These are phyloP conservation scores for Agrochola lychnidis DNA, from an alignment of 2,888 invertebrate genomes.

Conservation along the genomic window DNA sequence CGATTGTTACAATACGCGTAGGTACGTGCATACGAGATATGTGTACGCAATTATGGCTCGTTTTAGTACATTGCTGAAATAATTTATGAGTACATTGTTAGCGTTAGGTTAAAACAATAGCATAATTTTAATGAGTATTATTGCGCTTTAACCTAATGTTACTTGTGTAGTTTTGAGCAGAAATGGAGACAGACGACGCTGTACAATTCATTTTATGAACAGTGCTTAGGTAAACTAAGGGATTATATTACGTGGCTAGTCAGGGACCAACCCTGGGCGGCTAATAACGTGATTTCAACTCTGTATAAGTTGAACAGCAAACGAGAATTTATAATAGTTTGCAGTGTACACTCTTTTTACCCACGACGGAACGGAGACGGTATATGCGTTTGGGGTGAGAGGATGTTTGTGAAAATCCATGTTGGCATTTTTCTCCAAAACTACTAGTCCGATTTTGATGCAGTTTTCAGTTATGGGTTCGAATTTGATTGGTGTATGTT, in stretches of 20 bases:
- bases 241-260: constrained; percentile 23
- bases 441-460: too few relatives aligned
- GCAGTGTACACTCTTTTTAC: neutral
- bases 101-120: constrained; percentile 37
- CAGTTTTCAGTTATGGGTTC: too few relatives aligned
- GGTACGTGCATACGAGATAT: constrained; percentile 20
- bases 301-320: neutral
- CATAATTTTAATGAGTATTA: constrained; percentile 35
- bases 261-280: neutral
- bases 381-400: too few relatives aligned
- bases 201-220: constrained; percentile 29
- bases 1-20: constrained; percentile 34
- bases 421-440: too few relatives aligned
- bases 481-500: too few relatives aligned
- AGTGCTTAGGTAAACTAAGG: constrained; percentile 29
- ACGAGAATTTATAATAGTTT: constrained; percentile 1
- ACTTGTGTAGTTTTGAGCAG: constrained; percentile 8
- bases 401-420: too few relatives aligned
- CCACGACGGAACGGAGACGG: too few relatives aligned
- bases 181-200: neutral
- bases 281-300: constrained; percentile 19
- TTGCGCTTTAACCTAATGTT: constrained; percentile 24
- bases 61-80: constrained; percentile 31
- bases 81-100: constrained; percentile 47
- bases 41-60: constrained; percentile 27